These are phyloP conservation scores for Drosophila neonasuta DNA, from an alignment of 2,888 invertebrate species.

Conservation along the genomic window DNA sequence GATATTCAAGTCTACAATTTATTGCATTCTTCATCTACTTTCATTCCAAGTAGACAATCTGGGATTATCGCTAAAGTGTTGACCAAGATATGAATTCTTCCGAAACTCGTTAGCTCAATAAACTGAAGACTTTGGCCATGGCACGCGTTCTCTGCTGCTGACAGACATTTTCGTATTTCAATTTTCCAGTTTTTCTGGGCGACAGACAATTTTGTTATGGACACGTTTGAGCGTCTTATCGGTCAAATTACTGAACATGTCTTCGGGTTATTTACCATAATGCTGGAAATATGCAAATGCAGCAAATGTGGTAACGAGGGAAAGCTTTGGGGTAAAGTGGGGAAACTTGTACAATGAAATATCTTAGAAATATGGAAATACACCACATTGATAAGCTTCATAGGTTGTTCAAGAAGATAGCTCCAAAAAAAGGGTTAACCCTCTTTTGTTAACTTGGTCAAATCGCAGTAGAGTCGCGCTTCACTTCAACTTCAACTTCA, in stretches of 20 bases:
- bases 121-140: conserved; percentile 42
- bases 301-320: conserved; percentile 3
- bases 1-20: neutral
- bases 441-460: conserved; percentile 53
- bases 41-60: neutral
- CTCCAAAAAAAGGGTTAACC: conserved; percentile 2
- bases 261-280: conserved; percentile 29
- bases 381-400: neutral
- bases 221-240: conserved; percentile 66
- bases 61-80: neutral
- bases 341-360: conserved; percentile 5
- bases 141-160: conserved; percentile 39
- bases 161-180: conserved; percentile 19
- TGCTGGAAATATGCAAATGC: conserved; percentile 53
- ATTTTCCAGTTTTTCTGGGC: conserved; percentile 25
- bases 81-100: neutral
- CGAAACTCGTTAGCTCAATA: conserved; percentile 10
- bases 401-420: neutral
- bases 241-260: conserved; percentile 50
- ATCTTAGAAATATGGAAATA: neutral
- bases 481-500: conserved; percentile 15
- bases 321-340: neutral
- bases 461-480: conserved; percentile 49
- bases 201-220: conserved; percentile 32
- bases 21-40: neutral